Conservation (phyloP, 2,888 invertebrate genomes). For the Sarcophaga subvicina region DNA sequence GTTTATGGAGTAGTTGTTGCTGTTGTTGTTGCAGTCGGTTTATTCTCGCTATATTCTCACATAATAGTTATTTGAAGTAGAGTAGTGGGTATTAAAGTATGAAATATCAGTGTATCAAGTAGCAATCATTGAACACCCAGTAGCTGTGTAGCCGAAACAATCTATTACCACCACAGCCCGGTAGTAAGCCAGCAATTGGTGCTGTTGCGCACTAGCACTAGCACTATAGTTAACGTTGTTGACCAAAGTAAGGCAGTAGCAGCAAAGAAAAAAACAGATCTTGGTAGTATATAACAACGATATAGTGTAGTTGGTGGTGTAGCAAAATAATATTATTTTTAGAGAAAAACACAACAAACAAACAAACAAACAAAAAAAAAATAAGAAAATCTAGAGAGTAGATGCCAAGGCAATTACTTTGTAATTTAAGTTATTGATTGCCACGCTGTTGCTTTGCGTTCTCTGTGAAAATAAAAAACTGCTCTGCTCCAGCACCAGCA, state of each 20-base stretch:
- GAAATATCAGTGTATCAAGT: constrained; percentile 63
- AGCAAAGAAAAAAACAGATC: constrained; percentile 26
- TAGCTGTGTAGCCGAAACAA: constrained; percentile 51
- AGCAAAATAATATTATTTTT: constrained; percentile 69
- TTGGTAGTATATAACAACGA: background rate
- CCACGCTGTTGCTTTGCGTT: constrained; percentile 74
- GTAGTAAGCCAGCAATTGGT: constrained; percentile 38
- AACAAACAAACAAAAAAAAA: background rate
- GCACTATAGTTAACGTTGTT: constrained; percentile 56
- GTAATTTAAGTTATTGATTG: constrained; percentile 81
- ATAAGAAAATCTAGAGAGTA: constrained; percentile 72
- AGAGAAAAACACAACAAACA: constrained; percentile 28
- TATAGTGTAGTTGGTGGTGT: constrained; percentile 55
- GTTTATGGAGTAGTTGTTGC: no score
- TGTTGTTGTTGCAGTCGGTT: no score
- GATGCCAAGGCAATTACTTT: constrained; percentile 80
- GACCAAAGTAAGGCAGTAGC: constrained; percentile 57
- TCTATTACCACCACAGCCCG: constrained; percentile 40
- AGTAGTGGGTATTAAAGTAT: constrained; percentile 51
- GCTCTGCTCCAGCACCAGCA: background rate
- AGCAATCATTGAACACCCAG: constrained; percentile 66
- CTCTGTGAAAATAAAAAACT: constrained; percentile 10
- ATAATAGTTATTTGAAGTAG: constrained; percentile 45
- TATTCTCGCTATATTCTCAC: background rate
- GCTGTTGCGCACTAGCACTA: constrained; percentile 42